Evolutionary conservation across 2,888 invertebrate species (phyloP).

Genomic region (Cerastis rubricosa): DNA sequence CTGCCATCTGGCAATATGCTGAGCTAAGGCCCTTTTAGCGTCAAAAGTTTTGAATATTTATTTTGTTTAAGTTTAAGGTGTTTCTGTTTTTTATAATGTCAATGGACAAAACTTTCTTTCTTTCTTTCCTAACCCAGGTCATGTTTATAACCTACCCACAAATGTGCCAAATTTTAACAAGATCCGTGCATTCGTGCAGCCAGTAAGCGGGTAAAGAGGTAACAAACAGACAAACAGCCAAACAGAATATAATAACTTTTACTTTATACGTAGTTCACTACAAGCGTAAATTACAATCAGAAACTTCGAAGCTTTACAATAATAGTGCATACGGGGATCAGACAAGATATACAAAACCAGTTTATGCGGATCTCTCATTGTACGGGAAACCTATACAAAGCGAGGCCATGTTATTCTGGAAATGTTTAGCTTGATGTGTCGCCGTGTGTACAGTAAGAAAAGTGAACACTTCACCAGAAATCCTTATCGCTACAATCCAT

Average conservation of each 20-base stretch:
- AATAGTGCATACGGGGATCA: background rate
- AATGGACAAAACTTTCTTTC: no score
- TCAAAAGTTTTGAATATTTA: no score
- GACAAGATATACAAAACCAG: no score
- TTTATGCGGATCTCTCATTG: no score
- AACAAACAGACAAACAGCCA: background rate
- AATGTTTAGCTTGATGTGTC: no score
- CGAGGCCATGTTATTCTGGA: no score
- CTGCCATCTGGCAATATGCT: no score
- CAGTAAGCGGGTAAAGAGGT: background rate
- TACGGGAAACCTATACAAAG: no score
- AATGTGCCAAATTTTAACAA: no score
- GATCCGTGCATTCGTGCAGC: background rate
- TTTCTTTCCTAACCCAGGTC: background rate
- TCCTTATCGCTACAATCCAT: background rate
- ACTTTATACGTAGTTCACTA: background rate
- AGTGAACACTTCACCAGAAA: background rate
- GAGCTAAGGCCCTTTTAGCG: no score
- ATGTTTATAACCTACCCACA: background rate
- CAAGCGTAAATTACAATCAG: background rate
- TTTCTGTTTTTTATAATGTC: no score
- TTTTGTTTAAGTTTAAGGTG: no score
- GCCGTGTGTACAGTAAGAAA: background rate
- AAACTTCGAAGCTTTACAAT: background rate
- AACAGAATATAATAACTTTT: background rate